A percentile compares a stretch with the other conserved stretches of the same genome.
phyloP scores from a whole-genome alignment of 2,797 vertebrate genomes.

The Champsocephalus esox region DNA sequence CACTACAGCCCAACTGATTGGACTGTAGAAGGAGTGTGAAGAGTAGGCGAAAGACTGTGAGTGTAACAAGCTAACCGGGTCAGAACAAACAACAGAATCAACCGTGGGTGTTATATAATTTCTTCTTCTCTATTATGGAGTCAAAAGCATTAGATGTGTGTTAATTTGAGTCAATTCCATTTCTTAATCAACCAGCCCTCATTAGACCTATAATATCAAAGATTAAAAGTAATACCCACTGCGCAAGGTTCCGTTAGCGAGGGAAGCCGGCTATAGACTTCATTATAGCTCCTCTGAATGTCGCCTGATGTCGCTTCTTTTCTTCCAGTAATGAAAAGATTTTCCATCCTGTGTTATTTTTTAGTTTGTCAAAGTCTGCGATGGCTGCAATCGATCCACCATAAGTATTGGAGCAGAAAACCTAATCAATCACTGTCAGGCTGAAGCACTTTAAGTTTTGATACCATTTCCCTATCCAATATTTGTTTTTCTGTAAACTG shows the following conservation, averaged over 20 bases:
- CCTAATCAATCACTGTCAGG: slow-evolving; percentile 52
- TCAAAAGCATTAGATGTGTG: slow-evolving; percentile 17
- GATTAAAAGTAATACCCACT: slow-evolving; percentile 5
- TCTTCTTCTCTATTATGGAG: slow-evolving; percentile 9
- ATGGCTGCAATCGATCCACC: slow-evolving; percentile 45
- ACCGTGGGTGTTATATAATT: slow-evolving; percentile 8
- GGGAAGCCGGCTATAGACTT: slow-evolving; percentile 13
- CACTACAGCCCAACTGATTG: slow-evolving; percentile 30
- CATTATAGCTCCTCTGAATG: slow-evolving; percentile 9
- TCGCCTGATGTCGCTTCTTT: slow-evolving; percentile 13
- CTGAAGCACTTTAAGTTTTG: slow-evolving; percentile 30
- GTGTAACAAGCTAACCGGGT: slow-evolving; percentile 4
- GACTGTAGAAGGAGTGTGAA: slow-evolving; percentile 25
- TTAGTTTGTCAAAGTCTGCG: slow-evolving; percentile 36
- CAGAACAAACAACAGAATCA: slow-evolving; percentile 19
- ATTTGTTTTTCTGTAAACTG: slow-evolving; percentile 36
- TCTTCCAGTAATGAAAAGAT: slow-evolving; percentile 32
- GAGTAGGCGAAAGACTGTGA: slow-evolving; percentile 31
- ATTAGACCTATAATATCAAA: slow-evolving; percentile 18
- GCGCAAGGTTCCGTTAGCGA: slow-evolving; percentile 22
- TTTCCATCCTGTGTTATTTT: slow-evolving; percentile 31
- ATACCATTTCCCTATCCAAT: slow-evolving; percentile 34
- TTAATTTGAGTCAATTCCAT: slow-evolving; percentile 24
- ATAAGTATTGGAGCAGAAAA: slow-evolving; percentile 38
- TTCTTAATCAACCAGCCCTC: slow-evolving; percentile 22